Evolutionary conservation across 2,888 invertebrate genomes (phyloP), one percentile per base, ranked within the genome.

Genomic region (Xestobium rufovillosum): DNA sequence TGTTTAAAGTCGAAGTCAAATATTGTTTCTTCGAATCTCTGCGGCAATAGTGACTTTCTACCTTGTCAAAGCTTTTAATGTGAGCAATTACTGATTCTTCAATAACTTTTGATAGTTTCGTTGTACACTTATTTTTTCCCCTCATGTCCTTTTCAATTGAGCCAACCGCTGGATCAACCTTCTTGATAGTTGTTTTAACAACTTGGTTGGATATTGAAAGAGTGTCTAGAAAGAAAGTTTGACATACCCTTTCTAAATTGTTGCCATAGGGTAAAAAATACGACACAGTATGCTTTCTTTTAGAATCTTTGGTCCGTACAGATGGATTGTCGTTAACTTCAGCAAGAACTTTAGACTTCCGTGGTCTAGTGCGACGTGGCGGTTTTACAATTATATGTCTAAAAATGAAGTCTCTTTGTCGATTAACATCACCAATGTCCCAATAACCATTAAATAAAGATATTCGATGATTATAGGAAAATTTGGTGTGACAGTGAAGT

Each of bases 21-120:
- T 36, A 45, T n/a, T n/a, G 10, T 9, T 23, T 19, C 14, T 13
- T 25, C 13, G 43, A 41, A n/a, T 34, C 35, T 31, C 40, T 23
- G 30, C 45, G 26, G 29, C 39, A 45, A 26, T 43, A 45, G 36
- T 47, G 47, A 14, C 44, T 45, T 33, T 48, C 41, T 6, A 44
- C 28, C 4, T 38, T 38, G 6, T 19, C 23, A 8, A 8, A 8
- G 6, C 6, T 19, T 8, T 36, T 48, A 33, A 37, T 45, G 44
- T 6, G 19, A 15, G 32, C 42, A 41, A 8, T 45, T 47, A 28
- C 43, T 39, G 26, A 43, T 35, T 4, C 44, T 30, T 17, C 45
- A 32, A 4, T 38, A 36, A 26, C 41, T 31, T 32, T 47, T 45
- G 1, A 45, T 32, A 14, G 39, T 38, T 17, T 45, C n/a, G n/a